Base-by-base conservation (phyloP, 1,140 invertebrate species). In the Drosophila nigromelanica region DNA sequence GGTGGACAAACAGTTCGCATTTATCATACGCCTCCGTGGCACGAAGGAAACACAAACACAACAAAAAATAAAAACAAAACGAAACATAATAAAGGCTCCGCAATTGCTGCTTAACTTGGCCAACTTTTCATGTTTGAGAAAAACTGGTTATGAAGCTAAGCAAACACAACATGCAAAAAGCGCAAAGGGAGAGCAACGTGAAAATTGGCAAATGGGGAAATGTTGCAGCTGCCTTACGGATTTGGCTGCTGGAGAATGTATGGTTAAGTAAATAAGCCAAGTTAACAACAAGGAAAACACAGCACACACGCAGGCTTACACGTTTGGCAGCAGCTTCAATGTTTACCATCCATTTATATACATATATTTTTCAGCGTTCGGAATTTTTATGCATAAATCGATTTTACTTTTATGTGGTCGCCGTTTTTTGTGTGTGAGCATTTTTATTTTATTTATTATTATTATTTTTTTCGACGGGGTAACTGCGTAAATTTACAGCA, bases 101-200 rank as follows among this genome's bases (percentile, higher is more conserved):
- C 82, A 77, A 66, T 80, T 61, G 75, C 81, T 78, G 82, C 78
- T 87, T 82, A 77, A 75, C 83, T 89, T 89, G 76, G 78, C 83
- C 83, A 89, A 80, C 76, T 89, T 89, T 89, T 89, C 70, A 78
- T 71, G 62, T 64, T 77, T 50, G 35, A 89, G 83, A 89, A 89
- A 89, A 89, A 78, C 83, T 89, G 83, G 83, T 80, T 83, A 89
- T 67, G 77, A 89, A 89, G 83, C 76, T 83, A 89, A 89, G 83
- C 76, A 83, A 72, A 78, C 59, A 82, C n/a, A 39, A 58, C 51
- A 42, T 37, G 52, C 51, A 43, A 40, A 62, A 50, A 42, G 15
- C 48, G 51, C 45, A 72, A 64, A 63, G 48, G 18, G 43, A 18
- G 8, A 37, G 15, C n/a, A 39, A 15, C 4, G 35, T 21, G 30